phyloP scores from a whole-genome alignment of 1,140 invertebrate species.

The Heliconius himera region DNA sequence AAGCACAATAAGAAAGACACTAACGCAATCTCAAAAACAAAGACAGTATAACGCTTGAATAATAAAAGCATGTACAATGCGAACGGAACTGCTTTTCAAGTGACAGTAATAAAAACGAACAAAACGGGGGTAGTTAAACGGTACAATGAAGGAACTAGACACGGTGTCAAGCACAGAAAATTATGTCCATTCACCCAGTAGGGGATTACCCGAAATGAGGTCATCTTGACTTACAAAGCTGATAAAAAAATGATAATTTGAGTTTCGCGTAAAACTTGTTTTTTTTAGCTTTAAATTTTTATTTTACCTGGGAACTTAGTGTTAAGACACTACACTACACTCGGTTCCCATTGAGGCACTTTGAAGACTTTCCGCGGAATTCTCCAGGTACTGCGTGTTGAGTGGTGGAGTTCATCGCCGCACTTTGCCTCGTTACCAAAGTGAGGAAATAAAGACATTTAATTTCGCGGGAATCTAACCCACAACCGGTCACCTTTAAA shows the following conservation, averaged over 20 bases:
- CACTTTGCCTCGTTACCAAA: no score
- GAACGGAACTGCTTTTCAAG: slow-evolving; percentile 44
- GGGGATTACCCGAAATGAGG: slow-evolving; percentile 71
- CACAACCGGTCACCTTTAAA: no score
- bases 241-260: background rate
- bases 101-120: slow-evolving; percentile 68
- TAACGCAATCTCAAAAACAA: slow-evolving; percentile 14
- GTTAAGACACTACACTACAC: no score
- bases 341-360: no score
- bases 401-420: no score
- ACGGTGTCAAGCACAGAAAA: slow-evolving; percentile 78
- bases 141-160: slow-evolving; percentile 69
- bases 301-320: no score
- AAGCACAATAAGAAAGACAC: background rate
- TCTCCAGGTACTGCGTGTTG: no score
- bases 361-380: no score
- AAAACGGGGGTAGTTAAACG: slow-evolving; percentile 59
- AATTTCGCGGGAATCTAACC: no score
- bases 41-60: slow-evolving; percentile 24
- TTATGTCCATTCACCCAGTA: slow-evolving; percentile 75
- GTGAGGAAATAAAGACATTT: no score
- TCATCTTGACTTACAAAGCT: slow-evolving; percentile 54
- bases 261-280: background rate
- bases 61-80: slow-evolving; percentile 37
- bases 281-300: no score